Evolutionary conservation across 2,797 vertebrate genomes (phyloP), one percentile per base, ranked within the genome.

Genomic region (Pteropus rufus): DNA sequence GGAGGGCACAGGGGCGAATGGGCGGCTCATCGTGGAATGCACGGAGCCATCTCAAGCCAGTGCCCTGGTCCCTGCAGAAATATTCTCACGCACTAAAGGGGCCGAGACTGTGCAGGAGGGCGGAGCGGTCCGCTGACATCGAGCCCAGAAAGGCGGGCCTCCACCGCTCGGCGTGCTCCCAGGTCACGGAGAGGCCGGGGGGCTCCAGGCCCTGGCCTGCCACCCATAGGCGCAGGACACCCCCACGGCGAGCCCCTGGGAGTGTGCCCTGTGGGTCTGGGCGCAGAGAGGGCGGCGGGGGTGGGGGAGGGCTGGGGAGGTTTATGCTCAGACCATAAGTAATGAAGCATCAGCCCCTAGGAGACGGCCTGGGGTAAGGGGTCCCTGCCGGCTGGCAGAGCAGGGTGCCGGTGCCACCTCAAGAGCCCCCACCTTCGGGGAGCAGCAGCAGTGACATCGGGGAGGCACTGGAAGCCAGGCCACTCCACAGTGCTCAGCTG

Each of bases 401-500:
- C 98, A 97, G 98, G 99, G 99, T 98, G 98, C 98, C 98, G 98
- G 98, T 98, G 98, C 98, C 98, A 98, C 98, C 98, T 49, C 98
- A 98, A 98, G 98, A 98, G 98, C 98, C 97, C 98, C 99, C 99
- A 98, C 98, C 98, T 98, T 98, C 98, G 98, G 99, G 75, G 98
- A 98, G 98, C 98, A 98, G 81, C 98, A 98, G 96, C 96, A 86
- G 98, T 99, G 99, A 99, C 98, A 98, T 99, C 99, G 99, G 98
- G 98, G 98, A 98, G 97, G 3, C 1, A 98, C 98, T 99, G 98
- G 98, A 99, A 98, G 98, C 98, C 98, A 26, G 97, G 97, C 98
- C 98, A 98, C 99, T 99, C 98, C 98, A 98, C 98, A 98, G 98
- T 98, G 99, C 99, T 99, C 99, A 98, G 99, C 99, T 99, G 99